phyloP scores from a whole-genome alignment of 2,888 invertebrate genomes.

The Raillietiella orientalis region DNA sequence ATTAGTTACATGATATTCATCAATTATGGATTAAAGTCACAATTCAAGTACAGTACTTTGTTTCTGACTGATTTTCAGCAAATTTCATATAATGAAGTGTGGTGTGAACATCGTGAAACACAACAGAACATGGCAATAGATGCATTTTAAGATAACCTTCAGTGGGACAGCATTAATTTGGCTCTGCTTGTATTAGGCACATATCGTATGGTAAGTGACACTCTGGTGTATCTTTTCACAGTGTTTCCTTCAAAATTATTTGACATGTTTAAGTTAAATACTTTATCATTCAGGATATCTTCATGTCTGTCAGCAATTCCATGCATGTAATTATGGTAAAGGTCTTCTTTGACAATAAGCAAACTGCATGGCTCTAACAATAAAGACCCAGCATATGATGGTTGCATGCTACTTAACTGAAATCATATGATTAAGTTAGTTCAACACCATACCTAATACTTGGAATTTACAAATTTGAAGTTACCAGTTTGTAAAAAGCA shows the following conservation, averaged over 20 bases:
- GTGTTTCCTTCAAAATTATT: slow-evolving; percentile 15
- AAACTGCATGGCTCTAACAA: slow-evolving; percentile 62
- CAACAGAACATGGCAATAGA: no score
- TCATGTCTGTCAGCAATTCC: slow-evolving; percentile 34
- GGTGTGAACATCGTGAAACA: no score
- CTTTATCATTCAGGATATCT: slow-evolving; percentile 19
- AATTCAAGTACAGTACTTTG: no score
- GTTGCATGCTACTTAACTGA: slow-evolving; percentile 4
- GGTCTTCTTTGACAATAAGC: slow-evolving; percentile 40
- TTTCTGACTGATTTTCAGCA: no score
- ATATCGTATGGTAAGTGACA: slow-evolving; percentile 71
- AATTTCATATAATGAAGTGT: no score
- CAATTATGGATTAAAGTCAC: no score
- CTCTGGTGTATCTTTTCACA: slow-evolving; percentile 28
- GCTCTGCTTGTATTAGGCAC: slow-evolving; percentile 42
- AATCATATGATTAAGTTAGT: slow-evolving; percentile 1
- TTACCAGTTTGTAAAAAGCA: no score
- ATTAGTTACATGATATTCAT: no score
- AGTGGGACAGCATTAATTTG: no score
- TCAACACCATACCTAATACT: no score
- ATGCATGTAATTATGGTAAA: slow-evolving; percentile 58
- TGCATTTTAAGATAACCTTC: no score
- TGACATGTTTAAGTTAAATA: slow-evolving; percentile 18
- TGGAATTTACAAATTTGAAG: no score
- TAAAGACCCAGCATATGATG: slow-evolving; percentile 26